Percentiles rank a stretch among this genome's conserved stretches.
These are phyloP conservation scores for Pseudeuparius sepicola DNA, from an alignment of 2,888 invertebrate species.

Conservation along the genomic window DNA sequence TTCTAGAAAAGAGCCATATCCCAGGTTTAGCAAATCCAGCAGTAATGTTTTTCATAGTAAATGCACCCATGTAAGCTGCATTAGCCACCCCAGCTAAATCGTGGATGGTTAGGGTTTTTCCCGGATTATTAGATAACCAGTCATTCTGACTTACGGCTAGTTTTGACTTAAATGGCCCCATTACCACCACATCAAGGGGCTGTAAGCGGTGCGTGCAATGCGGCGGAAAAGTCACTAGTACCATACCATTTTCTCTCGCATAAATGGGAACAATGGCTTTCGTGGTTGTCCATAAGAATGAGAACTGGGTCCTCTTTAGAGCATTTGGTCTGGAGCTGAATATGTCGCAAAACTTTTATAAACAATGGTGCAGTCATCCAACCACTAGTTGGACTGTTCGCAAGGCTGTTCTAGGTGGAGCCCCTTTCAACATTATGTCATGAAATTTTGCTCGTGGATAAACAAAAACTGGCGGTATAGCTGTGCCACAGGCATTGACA, in stretches of 20 bases:
- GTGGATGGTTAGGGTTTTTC: conserved; percentile 25
- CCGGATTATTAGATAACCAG: conserved; percentile 16
- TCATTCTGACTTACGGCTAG: conserved; percentile 20
- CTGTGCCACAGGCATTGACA: conserved; percentile 8
- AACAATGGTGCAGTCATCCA: conserved; percentile 30
- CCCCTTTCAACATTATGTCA: conserved; percentile 21
- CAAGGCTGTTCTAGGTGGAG: conserved; percentile 21
- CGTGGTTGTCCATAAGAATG: no score
- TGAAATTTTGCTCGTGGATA: no score
- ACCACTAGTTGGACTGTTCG: conserved; percentile 26
- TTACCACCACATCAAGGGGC: no score
- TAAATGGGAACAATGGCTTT: no score
- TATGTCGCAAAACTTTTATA: no score
- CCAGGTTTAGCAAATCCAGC: conserved; percentile 11
- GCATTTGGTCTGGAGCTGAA: no score
- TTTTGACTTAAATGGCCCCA: no score
- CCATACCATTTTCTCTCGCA: no score
- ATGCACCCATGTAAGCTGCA: not conserved
- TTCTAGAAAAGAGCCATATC: conserved; percentile 9
- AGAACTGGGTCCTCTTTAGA: not conserved
- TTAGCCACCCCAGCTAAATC: conserved; percentile 16
- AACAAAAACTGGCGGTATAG: conserved; percentile 9
- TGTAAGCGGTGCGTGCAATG: no score
- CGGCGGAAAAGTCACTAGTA: no score
- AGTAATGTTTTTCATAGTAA: conserved; percentile 11